Conservation (phyloP, 92 coral and sea anemone genomes). For the Ricordea florida region DNA sequence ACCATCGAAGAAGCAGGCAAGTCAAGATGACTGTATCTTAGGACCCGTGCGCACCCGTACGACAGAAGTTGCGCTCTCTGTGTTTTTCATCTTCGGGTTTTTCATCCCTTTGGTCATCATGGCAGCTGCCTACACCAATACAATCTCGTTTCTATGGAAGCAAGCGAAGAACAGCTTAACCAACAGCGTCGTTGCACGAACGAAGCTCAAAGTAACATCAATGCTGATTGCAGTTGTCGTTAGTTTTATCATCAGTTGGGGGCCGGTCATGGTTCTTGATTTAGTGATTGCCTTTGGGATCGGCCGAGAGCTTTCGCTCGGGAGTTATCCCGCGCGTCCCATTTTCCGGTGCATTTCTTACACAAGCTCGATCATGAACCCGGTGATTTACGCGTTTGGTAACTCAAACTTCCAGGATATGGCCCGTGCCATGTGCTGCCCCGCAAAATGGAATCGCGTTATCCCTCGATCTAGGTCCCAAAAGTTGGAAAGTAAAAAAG, state of each 20-base stretch:
- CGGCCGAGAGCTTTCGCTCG: neutral
- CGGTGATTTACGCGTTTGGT: constrained; percentile 69
- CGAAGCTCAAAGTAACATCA: constrained; percentile 50
- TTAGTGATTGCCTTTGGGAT: neutral
- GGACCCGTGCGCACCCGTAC: neutral
- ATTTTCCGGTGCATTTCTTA: constrained; percentile 24
- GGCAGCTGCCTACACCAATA: neutral
- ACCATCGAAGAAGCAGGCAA: neutral
- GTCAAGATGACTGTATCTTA: neutral
- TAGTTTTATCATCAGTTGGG: constrained; percentile 65
- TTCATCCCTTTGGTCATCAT: neutral
- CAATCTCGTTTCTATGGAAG: neutral
- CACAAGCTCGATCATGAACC: constrained; percentile 57
- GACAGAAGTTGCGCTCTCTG: neutral
- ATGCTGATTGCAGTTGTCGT: constrained; percentile 48
- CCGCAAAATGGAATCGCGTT: too few relatives aligned
- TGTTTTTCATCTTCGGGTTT: neutral
- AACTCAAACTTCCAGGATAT: constrained; percentile 55
- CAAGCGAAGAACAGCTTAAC: neutral
- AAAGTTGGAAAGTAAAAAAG: too few relatives aligned
- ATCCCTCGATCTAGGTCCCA: too few relatives aligned
- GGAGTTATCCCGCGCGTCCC: constrained; percentile 20
- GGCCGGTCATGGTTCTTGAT: constrained; percentile 57
- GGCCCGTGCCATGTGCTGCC: too few relatives aligned
- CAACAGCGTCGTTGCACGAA: constrained; percentile 25